These are phyloP conservation scores for Pristionchus fissidentatus DNA, from an alignment of 2,888 invertebrate genomes.

Conservation along the genomic window DNA sequence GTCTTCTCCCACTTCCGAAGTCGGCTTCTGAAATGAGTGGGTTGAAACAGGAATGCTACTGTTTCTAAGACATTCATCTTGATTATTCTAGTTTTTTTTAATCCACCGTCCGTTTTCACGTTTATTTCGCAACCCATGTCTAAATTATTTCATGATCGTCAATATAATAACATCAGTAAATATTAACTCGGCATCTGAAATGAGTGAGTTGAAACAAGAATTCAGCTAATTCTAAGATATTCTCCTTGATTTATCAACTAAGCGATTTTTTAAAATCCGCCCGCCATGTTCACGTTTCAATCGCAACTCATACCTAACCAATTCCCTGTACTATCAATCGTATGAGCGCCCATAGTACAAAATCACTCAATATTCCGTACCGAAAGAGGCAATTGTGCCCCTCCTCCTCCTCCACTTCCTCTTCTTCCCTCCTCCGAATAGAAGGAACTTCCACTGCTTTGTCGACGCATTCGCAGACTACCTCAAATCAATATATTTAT, in stretches of 20 bases:
- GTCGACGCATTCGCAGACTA: constrained; percentile 52
- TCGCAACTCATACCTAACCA: neutral
- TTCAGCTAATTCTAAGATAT: neutral
- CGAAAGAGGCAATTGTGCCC: neutral
- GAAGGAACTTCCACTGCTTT: constrained; percentile 61
- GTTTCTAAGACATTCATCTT: no score
- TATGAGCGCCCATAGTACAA: neutral
- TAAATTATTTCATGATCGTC: no score
- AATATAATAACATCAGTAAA: no score
- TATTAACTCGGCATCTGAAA: no score
- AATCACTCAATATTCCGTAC: neutral
- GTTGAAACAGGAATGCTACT: no score
- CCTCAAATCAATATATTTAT: neutral
- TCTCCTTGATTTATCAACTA: neutral
- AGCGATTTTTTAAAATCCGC: neutral
- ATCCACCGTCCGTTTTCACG: no score
- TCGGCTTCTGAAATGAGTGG: constrained; percentile 28
- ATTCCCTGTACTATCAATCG: neutral
- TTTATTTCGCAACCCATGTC: no score
- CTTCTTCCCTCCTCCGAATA: constrained; percentile 51
- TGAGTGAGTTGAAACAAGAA: no score
- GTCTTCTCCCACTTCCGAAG: constrained; percentile 41
- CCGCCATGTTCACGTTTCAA: neutral
- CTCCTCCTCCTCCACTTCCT: constrained; percentile 49
- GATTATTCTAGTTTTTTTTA: no score